Conservation (phyloP, 2,113 vertebrate genomes). For the Hiodon tergisus region DNA sequence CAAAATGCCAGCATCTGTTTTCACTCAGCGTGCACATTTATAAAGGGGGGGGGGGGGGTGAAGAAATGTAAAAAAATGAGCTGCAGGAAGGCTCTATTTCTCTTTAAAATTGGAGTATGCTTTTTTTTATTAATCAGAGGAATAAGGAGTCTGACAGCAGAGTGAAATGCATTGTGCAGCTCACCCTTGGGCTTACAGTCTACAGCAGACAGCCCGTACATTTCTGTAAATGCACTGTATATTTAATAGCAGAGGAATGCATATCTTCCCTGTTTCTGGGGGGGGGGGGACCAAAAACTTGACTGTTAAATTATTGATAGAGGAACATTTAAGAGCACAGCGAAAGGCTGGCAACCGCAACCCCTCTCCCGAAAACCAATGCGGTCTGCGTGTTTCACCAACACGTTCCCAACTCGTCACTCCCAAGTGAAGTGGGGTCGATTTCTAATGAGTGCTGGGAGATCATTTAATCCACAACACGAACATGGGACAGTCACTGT, state of each 20-base stretch:
- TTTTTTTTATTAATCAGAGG: constrained; percentile 6
- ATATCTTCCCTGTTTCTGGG: not conserved
- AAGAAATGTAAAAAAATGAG: not conserved
- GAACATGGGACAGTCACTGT: too few species aligned
- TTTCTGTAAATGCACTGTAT: too few species aligned
- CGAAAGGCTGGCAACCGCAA: too few species aligned
- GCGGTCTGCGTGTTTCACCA: too few species aligned
- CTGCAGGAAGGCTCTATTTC: constrained; percentile 2
- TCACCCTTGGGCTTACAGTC: constrained; percentile 48
- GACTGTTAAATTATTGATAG: not conserved
- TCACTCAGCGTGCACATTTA: not conserved
- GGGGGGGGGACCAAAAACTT: not conserved
- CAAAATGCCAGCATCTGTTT: constrained; percentile 16
- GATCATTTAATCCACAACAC: too few species aligned
- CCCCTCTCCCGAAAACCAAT: too few species aligned
- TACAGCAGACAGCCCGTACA: constrained; percentile 47
- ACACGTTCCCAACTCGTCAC: too few species aligned
- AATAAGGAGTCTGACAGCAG: not conserved
- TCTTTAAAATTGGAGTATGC: constrained; percentile 7
- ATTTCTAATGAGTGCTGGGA: too few species aligned
- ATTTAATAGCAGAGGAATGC: not conserved
- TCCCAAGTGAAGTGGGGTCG: not conserved
- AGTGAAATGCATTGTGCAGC: constrained; percentile 11
- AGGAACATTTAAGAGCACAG: not conserved
- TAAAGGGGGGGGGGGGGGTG: not conserved